These are phyloP conservation scores for Rhinoptilus africanus DNA, from an alignment of 2,113 vertebrate species.

Conservation along the genomic window DNA sequence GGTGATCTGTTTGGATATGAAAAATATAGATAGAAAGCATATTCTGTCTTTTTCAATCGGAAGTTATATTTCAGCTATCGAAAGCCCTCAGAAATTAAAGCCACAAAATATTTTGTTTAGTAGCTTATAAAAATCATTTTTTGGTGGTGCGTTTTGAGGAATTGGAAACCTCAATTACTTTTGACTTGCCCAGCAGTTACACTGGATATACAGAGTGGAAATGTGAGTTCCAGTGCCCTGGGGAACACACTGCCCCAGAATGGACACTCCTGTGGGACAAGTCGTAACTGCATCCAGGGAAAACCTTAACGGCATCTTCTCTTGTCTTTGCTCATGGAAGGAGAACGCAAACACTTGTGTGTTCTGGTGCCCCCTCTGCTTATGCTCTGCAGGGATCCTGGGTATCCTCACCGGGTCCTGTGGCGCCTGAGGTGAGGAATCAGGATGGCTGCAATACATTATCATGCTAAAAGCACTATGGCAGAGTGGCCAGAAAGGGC, in stretches of 20 bases:
- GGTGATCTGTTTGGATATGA: background rate
- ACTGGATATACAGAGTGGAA: background rate
- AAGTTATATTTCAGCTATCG: background rate
- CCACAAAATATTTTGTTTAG: background rate
- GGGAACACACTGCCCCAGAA: background rate
- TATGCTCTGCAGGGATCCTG: background rate
- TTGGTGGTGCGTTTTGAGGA: background rate
- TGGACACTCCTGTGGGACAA: background rate
- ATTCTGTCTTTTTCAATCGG: background rate
- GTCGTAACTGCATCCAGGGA: background rate
- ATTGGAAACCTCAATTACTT: background rate
- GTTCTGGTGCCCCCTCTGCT: background rate
- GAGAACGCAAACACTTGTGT: background rate
- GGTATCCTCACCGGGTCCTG: background rate
- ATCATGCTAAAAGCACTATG: background rate
- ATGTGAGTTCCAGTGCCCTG: background rate
- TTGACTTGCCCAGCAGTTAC: background rate
- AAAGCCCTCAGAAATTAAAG: background rate
- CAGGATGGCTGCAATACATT: background rate
- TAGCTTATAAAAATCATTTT: background rate
- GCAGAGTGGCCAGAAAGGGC: background rate
- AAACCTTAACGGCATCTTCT: background rate
- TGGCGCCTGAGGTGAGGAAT: background rate
- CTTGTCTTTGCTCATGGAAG: background rate
- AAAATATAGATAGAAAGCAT: background rate